Evolutionary conservation across 2,888 invertebrate species (phyloP).

Genomic region (Perizoma affinitatum): DNA sequence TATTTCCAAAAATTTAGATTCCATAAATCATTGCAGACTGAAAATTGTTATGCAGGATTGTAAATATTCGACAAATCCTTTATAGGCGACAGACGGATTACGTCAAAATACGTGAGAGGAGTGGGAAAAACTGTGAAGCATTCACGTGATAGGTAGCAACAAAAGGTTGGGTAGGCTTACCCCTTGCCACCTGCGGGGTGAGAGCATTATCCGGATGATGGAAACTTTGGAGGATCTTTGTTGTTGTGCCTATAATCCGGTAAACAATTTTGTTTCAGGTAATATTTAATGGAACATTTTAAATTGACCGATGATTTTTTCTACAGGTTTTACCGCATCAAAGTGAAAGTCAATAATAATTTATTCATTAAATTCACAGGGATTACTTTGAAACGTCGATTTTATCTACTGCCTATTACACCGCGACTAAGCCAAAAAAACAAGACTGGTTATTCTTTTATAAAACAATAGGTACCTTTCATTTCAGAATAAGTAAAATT

Average conservation of each 20-base stretch:
- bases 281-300: no score
- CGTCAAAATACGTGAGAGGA: conserved; percentile 42
- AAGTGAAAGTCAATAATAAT: no score
- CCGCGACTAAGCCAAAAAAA: no score
- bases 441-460: no score
- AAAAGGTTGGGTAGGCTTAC: conserved; percentile 46
- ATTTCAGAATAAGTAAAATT: no score
- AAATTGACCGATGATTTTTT: no score
- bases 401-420: no score
- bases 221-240: conserved; percentile 32
- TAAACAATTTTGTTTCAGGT: background rate
- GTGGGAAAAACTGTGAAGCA: conserved; percentile 55
- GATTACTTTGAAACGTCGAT: no score
- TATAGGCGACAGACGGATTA: conserved; percentile 43
- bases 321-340: no score
- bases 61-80: conserved; percentile 29
- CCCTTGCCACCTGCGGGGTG: conserved; percentile 41
- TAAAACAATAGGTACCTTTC: no score
- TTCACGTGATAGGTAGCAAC: conserved; percentile 42
- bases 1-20: no score
- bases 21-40: background rate
- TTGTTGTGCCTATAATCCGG: conserved; percentile 1
- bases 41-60: background rate
- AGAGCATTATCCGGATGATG: conserved; percentile 29
- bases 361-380: no score